Evolutionary conservation across 23 tunicate genomes (phyloP), one percentile per base, ranked within the genome.

Genomic region (Corella eumyota): DNA sequence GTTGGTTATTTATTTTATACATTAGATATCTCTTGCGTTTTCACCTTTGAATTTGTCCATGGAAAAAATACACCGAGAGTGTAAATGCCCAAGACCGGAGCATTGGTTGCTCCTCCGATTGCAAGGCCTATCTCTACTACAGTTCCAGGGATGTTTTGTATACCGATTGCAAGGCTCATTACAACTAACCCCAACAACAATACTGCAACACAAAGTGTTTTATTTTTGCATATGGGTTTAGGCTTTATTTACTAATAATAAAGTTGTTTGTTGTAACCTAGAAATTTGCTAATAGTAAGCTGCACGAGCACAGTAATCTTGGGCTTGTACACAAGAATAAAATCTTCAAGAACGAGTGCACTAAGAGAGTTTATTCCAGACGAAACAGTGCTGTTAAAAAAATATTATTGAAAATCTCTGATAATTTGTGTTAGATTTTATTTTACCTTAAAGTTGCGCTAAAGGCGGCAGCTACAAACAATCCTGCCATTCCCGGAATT

Each of bases 311-410:
- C 67, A 1, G n/a, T 59, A 1, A 62, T 37, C 9, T 64, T 37
- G 1, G 80, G 71, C 23, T 25, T 62, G 28, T 28, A 26, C 3
- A 48, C 62, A 33, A 64, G 36, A 51, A 64, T 65, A 52, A 74
- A 74, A 51, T 74, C 80, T 34, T 64, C 60, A 20, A 74, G 51
- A 36, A 52, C 38, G 1, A 62, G 30, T 27, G 80, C 62, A 5
- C 58, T 53, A 20, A 23, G 25, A 2, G 80, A 47, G 36, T 74
- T 74, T 25, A 74, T 74, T 32, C 80, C 71, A 5, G 80, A 74
- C 2, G 80, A 74, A 6, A 74, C 72, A 7, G 80, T 55, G 56
- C 80, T 74, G 63, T n/a, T n/a, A n/a, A n/a, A n/a, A n/a, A n/a
- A n/a, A n/a, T n/a, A n/a, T n/a, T n/a, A n/a, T n/a, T n/a, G n/a